Evolutionary conservation across 2,797 vertebrate genomes (phyloP).

Genomic region (Poliocrania exsul): DNA sequence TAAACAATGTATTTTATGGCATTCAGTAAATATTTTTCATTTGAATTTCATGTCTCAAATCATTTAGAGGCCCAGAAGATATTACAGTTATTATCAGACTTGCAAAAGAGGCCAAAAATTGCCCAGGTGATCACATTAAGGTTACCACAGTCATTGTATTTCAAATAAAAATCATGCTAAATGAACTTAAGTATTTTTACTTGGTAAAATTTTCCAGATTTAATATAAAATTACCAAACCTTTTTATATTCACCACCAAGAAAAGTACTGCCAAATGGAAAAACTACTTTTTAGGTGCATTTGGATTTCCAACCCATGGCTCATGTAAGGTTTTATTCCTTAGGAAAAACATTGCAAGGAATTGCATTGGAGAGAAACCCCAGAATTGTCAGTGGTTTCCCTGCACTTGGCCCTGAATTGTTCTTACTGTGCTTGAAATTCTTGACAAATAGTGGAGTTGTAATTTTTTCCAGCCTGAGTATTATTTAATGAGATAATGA

Average conservation of each 20-base stretch:
- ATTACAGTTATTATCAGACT: neutral
- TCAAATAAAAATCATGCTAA: neutral
- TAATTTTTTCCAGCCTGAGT: conserved; percentile 41
- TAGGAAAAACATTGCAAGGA: neutral
- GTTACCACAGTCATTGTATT: neutral
- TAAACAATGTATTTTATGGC: neutral
- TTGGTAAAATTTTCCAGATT: neutral
- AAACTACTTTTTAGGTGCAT: neutral
- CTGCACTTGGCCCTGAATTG: neutral
- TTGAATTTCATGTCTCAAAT: neutral
- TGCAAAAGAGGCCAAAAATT: neutral
- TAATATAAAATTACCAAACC: neutral
- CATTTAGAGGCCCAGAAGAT: neutral
- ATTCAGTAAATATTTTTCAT: neutral
- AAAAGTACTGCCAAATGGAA: neutral
- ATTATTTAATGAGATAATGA: conserved; percentile 62
- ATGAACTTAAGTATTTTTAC: neutral
- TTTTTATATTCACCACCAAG: neutral
- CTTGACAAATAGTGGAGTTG: neutral
- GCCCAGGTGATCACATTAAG: neutral
- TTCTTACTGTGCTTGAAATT: neutral
- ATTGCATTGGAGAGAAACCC: neutral
- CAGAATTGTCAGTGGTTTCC: neutral
- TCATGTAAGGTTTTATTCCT: neutral
- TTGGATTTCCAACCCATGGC: neutral